Conservation (phyloP, 2,888 invertebrate genomes). For the Drosophila villosipedis region DNA sequence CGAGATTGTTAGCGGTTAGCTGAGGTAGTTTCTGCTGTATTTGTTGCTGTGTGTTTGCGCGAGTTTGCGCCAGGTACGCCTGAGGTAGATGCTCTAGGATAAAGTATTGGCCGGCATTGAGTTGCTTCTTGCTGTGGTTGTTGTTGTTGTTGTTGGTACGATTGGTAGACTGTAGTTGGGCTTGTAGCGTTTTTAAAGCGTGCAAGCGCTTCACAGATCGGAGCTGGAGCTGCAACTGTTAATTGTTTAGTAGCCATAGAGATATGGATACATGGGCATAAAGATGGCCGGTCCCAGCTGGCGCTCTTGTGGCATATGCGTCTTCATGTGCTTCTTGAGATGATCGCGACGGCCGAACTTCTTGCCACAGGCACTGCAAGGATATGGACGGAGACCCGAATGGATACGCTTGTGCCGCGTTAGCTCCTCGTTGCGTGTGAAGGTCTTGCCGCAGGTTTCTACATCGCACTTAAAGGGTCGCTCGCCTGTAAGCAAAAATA, state of each 20-base stretch:
- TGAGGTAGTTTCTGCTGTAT: constrained; percentile 44
- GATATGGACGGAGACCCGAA: constrained; percentile 93
- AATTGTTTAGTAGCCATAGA: constrained; percentile 86
- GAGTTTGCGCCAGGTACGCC: constrained; percentile 74
- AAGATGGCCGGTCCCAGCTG: constrained; percentile 88
- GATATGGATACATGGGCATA: constrained; percentile 87
- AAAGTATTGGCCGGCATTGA: constrained; percentile 56
- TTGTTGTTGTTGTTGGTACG: constrained; percentile 10
- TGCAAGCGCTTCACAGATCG: constrained; percentile 74
- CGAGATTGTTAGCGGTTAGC: constrained; percentile 26
- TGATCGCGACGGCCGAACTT: constrained; percentile 97
- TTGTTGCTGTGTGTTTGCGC: constrained; percentile 52
- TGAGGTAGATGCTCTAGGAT: constrained; percentile 68
- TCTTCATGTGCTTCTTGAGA: constrained; percentile 96
- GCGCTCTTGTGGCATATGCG: constrained; percentile 89
- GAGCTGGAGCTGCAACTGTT: constrained; percentile 30
- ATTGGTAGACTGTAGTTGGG: constrained; percentile 20
- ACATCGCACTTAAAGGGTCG: constrained; percentile 95
- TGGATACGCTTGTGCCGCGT: constrained; percentile 96
- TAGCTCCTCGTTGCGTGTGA: constrained; percentile 95
- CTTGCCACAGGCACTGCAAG: constrained; percentile 95
- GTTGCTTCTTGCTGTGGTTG: constrained; percentile 21
- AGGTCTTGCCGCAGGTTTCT: constrained; percentile 94
- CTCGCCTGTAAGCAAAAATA: constrained; percentile 87
- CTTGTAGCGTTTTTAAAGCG: constrained; percentile 69